phyloP scores from a whole-genome alignment of 2,888 invertebrate genomes.

The Nomada lathburiana region DNA sequence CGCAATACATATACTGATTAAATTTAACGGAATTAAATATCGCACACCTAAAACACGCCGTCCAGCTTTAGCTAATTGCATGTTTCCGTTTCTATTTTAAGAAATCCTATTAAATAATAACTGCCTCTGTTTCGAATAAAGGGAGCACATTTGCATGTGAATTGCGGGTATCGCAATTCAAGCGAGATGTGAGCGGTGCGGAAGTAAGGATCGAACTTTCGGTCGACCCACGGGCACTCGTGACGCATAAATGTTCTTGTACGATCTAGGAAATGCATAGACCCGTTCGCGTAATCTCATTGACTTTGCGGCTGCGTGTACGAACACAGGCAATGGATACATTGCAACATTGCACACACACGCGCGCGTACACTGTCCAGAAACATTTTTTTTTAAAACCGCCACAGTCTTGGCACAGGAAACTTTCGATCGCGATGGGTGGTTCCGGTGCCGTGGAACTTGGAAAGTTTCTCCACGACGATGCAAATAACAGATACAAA shows the following conservation, averaged over 20 bases:
- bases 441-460: slow-evolving; percentile 56
- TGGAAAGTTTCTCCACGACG: slow-evolving; percentile 62
- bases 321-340: slow-evolving; percentile 10
- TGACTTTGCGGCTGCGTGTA: slow-evolving; percentile 51
- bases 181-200: slow-evolving; percentile 1
- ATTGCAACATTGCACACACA: slow-evolving; percentile 53
- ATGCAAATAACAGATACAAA: slow-evolving; percentile 55
- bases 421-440: slow-evolving; percentile 64
- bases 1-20: too few species aligned
- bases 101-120: background rate
- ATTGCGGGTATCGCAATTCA: slow-evolving; percentile 15
- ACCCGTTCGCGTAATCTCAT: slow-evolving; percentile 52
- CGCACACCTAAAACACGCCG: too few species aligned
- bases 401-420: slow-evolving; percentile 47
- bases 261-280: slow-evolving; percentile 63
- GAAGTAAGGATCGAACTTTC: slow-evolving; percentile 26
- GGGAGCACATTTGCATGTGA: background rate
- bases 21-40: too few species aligned
- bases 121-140: background rate
- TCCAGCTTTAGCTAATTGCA: too few species aligned
- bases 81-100: too few species aligned
- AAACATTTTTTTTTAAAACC: slow-evolving; percentile 58
- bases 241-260: slow-evolving; percentile 54
- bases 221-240: slow-evolving; percentile 16
- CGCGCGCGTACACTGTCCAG: background rate